Base-by-base conservation (phyloP, 2,797 vertebrate species). In the Phrynocephalus forsythii region DNA sequence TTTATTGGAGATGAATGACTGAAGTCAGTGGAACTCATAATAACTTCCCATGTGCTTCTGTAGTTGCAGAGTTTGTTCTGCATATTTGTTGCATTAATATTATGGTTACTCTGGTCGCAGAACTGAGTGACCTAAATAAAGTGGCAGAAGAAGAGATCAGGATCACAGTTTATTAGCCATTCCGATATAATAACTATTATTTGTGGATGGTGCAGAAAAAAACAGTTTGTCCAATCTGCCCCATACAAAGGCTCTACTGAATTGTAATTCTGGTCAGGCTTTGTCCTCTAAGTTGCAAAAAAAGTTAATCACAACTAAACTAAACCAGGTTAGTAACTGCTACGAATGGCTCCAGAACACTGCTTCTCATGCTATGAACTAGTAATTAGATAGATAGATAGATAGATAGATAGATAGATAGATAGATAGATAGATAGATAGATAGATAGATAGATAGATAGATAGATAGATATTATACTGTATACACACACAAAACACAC, bases 21-120 rank as follows among this genome's bases (percentile, higher is more conserved):
- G 69, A 94, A 96, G 88, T 97, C 97, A 3, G 93, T 84, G 22
- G 97, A 97, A 1, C 92, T 86, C 1, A 86, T 88, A 66, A 97
- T 97, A 16, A 97, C 94, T 60, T 96, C 97, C 96, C 95, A 96
- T 0, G 93, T 96, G 87, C 97, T 96, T 81, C 88, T 94, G 83
- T 90, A 89, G 28, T 94, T 92, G 79, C 97, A 97, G 18, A 91
- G 94, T 85, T 90, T 60, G 86, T 97, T 97, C 85, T 97, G 97
- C 80, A 92, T 33, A 83, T 95, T 97, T 88, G 96, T 96, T 48
- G 97, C 97, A 50, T 95, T 91, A 48, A 5, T 79, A n/a, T 97
- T 97, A 84, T 97, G 97, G 15, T 91, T 95, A 6, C 79, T 71
- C 48, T 95, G 69, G 80, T 93, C 86, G 92, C 97, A 97, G 93